Evolutionary conservation across 2,113 vertebrate species (phyloP).

Genomic region (Oceanodroma tethys): DNA sequence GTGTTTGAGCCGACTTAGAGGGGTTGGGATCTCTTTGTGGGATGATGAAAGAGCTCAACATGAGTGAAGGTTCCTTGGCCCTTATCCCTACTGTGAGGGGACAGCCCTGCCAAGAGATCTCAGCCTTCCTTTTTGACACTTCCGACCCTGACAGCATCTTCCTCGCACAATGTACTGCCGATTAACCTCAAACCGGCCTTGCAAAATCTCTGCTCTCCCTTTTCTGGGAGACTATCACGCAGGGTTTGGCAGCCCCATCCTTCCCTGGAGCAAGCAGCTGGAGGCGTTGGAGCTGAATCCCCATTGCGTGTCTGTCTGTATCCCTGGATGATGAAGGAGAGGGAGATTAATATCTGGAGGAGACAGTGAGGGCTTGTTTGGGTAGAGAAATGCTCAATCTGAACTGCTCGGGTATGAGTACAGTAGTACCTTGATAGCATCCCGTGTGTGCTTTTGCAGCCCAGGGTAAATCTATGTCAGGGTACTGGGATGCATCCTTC

Average conservation of each 20-base stretch:
- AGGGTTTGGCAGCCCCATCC: not conserved
- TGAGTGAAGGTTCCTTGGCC: constrained; percentile 10
- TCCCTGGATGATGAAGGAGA: not conserved
- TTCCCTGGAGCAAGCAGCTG: not conserved
- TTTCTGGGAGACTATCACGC: not conserved
- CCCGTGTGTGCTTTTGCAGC: accelerated
- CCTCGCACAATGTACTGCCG: not conserved
- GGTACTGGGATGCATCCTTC: not conserved
- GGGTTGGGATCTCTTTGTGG: not conserved
- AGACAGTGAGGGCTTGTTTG: not conserved
- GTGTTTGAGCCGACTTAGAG: not conserved
- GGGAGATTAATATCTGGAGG: not conserved
- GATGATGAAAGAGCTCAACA: not conserved
- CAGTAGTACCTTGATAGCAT: not conserved
- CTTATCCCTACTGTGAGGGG: not conserved
- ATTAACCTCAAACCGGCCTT: not conserved
- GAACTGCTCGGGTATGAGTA: not conserved
- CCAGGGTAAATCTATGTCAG: not conserved
- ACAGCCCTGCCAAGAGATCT: constrained; percentile 18
- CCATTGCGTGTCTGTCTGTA: not conserved
- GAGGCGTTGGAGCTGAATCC: not conserved
- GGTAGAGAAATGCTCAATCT: not conserved
- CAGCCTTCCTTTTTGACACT: constrained; percentile 12
- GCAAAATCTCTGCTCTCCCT: not conserved
- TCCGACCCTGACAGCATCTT: not conserved